Evolutionary conservation across 2,113 vertebrate genomes (phyloP), one percentile per base, ranked within the genome.

Genomic region (Ctenodactylus gundi): DNA sequence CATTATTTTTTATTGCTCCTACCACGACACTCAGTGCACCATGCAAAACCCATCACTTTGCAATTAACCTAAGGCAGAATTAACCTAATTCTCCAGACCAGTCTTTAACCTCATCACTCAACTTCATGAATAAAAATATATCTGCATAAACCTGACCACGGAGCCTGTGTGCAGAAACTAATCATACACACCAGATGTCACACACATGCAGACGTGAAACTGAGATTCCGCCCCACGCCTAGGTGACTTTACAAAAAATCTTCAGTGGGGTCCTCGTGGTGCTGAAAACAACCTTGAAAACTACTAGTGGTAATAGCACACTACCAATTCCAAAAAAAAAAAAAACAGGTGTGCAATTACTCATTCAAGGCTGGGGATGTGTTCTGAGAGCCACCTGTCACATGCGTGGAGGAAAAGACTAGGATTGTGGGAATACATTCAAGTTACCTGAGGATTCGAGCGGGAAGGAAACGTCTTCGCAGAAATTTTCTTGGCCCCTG

Each of bases 361-460:
- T 34, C 39, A 64, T 41, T 82, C 15, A 39, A 57, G 60, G 73
- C 9, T 7, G 25, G 49, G 55, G 51, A 27, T 39, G 39, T 31
- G 34, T 13, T 51, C 34, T 70, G 36, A 20, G 5, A 29, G 31
- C 9, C 31, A 41, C 70, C 34, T 3, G 14, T 4, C 55, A 29
- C 75, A 81, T 23, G 34, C 46, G 41, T 82, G 44, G 39, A 65
- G 21, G 15, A 4, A 13, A 10, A 17, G 20, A 15, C 1, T 18
- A 21, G 21, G 6, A 25, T 39, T 2, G 23, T 29, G 55, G 49
- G 5, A 46, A 34, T 29, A 27, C 36, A 39, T 23, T 3, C 7
- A 41, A 75, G 75, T 97, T 97, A 98, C 98, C 98, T 98, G 98
- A 85, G 95, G 88, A 55, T 80, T 87, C 20, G 98, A 94, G 88